Evolutionary conservation across 64 coral and sea anemone genomes (phyloP).

Genomic region (Catalaphyllia jardinei): DNA sequence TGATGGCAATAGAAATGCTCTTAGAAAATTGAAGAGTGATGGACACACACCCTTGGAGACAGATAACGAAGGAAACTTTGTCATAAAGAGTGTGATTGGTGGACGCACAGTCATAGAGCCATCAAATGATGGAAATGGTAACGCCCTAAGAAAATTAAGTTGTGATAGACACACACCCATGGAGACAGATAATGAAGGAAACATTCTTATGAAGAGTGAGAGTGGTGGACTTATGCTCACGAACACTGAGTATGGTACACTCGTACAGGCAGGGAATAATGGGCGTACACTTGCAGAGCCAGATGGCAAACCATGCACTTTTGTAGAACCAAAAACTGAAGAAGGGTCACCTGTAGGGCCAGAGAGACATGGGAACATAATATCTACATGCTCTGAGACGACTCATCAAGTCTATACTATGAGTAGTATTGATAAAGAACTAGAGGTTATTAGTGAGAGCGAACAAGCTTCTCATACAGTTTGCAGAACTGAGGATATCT

Average conservation of each 20-base stretch:
- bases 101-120: neutral
- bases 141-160: neutral
- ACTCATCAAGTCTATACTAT: neutral
- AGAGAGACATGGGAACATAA: neutral
- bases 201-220: no score
- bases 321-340: neutral
- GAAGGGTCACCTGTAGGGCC: neutral
- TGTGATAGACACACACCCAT: neutral
- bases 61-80: neutral
- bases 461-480: neutral
- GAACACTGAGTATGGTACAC: no score
- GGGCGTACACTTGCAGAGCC: neutral
- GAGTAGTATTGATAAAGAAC: conserved; percentile 5
- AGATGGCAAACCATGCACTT: neutral
- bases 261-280: neutral
- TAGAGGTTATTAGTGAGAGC: neutral
- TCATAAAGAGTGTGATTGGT: neutral
- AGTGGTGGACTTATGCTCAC: neutral
- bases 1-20: neutral
- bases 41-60: neutral
- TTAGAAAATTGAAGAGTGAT: neutral
- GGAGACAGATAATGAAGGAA: neutral
- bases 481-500: neutral
- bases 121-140: neutral
- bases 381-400: neutral